phyloP scores from a whole-genome alignment of 2,888 invertebrate genomes.

The Harpalus rufipes region DNA sequence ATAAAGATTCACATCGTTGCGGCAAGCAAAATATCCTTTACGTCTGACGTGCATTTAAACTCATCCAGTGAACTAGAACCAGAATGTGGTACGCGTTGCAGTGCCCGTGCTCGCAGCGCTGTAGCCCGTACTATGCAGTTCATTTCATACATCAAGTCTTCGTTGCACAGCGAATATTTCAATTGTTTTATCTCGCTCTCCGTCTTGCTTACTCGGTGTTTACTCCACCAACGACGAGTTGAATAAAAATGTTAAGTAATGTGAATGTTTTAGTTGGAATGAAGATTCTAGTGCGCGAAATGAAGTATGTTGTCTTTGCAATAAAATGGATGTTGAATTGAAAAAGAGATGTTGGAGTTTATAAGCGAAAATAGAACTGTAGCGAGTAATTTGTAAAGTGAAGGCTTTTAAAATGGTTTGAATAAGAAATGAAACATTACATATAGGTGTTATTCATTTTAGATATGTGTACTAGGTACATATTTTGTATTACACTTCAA shows the following conservation, averaged over 20 bases:
- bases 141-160: conserved; percentile 7
- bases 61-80: neutral
- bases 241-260: conserved; percentile 7
- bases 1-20: neutral
- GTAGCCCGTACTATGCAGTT: neutral
- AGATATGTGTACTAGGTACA: neutral
- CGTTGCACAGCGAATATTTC: conserved; percentile 7
- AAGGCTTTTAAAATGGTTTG: neutral
- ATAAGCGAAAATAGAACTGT: neutral
- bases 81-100: conserved; percentile 1
- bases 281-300: neutral
- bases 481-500: no score
- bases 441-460: neutral
- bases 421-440: neutral
- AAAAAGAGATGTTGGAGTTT: neutral
- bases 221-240: neutral
- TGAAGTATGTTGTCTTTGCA: neutral
- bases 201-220: neutral
- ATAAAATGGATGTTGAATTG: conserved; percentile 6
- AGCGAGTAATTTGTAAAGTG: neutral
- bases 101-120: neutral
- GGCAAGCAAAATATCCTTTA: conserved; percentile 16
- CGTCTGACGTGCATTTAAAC: neutral
- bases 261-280: conserved; percentile 6
- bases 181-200: conserved; percentile 18